Base-by-base conservation (phyloP, 2,888 invertebrate species). In the Eurois occulta region DNA sequence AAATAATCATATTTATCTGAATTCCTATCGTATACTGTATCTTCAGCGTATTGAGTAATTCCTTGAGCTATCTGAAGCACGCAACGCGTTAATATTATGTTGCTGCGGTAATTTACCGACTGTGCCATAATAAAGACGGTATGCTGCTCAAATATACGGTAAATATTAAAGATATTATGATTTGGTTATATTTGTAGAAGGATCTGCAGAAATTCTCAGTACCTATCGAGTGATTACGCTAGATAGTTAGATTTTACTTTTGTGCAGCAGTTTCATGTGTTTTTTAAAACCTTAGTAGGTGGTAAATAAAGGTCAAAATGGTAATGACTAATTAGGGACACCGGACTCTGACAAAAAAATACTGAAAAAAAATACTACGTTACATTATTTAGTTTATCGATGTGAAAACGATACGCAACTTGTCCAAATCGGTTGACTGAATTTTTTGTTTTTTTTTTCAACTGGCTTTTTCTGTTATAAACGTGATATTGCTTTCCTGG, bases 41-140 rank as follows among this genome's bases (percentile, higher is more conserved):
- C 46, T 58, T 64, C 71, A 67, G 48, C 60, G 62, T 86, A 87
- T 85, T 83, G 77, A 88, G 84, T 87, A 87, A 88, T 88, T 87
- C 80, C 77, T 77, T 71, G 73, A 86, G 87, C 76, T 79, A 88
- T 88, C 78, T 83, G 78, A 88, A 83, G 88, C 86, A 88, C 80
- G 88, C 88, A 75, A 80, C 72, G 78, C 76, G 81, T 76, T 78
- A 80, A 88, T 88, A 84, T 88, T 84, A 88, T 87, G 86, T 81
- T 80, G 80, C 78, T 72, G 80, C 77, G 78, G 77, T 88, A 88
- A 88, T 88, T 84, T 86, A 88, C 82, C 75, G 58, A 81, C 79
- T 73, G 80, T 79, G 81, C 83, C 85, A 80, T 84, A 84, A 87
- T 86, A 86, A 81, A 88, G 80, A 32, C 62, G 78, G 76, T 78